A percentile compares a stretch with the other conserved stretches of the same genome.
Conservation (phyloP, 2,797 vertebrate genomes). For the Mus caroli region DNA sequence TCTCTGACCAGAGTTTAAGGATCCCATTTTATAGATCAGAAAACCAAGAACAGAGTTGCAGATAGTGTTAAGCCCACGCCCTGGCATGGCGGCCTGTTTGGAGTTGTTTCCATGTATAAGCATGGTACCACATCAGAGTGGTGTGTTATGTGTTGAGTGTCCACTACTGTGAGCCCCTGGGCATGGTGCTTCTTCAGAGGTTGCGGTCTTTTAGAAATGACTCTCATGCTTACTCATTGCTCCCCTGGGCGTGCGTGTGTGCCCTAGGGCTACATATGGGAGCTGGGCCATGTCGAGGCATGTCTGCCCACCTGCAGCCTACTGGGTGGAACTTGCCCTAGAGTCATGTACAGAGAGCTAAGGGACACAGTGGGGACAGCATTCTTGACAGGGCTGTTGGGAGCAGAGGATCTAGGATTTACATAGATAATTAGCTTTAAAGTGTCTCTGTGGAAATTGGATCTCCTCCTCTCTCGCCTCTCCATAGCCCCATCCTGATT, state of each 20-base stretch:
- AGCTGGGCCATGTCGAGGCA: neutral
- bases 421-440: neutral
- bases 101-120: neutral
- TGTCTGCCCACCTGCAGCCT: neutral
- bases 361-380: neutral
- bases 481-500: neutral
- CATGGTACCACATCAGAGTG: neutral
- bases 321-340: neutral
- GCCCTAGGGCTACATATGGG: neutral
- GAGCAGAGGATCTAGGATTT: neutral
- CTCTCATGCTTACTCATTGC: neutral
- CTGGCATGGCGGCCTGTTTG: neutral
- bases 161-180: neutral
- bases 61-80: neutral
- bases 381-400: neutral
- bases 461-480: neutral
- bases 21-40: neutral
- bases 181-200: neutral
- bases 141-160: neutral
- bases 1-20: neutral
- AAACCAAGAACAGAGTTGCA: neutral
- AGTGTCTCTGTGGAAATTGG: neutral
- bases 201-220: neutral
- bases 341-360: neutral
- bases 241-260: neutral